Evolutionary conservation across 1,140 invertebrate species (phyloP).

Genomic region (Drosophila orosa): DNA sequence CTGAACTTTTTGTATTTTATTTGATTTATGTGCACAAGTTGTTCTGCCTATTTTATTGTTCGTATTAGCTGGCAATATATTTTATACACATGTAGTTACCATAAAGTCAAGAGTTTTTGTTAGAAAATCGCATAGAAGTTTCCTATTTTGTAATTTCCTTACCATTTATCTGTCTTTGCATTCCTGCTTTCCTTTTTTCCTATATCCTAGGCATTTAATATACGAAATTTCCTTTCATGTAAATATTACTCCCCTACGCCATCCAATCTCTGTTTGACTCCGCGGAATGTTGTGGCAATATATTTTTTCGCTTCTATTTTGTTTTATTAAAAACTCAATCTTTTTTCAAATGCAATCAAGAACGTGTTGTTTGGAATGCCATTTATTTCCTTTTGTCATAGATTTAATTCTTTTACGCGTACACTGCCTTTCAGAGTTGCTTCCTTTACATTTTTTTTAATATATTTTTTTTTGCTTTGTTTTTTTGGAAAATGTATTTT

Average conservation of each 20-base stretch:
- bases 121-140: not conserved
- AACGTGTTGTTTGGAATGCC: constrained; percentile 19
- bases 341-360: constrained; percentile 63
- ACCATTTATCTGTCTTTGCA: not conserved
- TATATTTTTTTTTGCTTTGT: constrained; percentile 28
- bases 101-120: not conserved
- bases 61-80: no score
- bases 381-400: constrained; percentile 40
- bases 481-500: constrained; percentile 20
- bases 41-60: not conserved
- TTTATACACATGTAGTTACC: not conserved
- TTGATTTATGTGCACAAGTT: constrained; percentile 1
- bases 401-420: constrained; percentile 48
- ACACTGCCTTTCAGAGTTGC: constrained; percentile 37
- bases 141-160: not conserved
- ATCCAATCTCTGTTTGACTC: not conserved
- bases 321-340: constrained; percentile 16
- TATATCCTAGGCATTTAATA: not conserved
- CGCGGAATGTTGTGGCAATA: constrained; percentile 24
- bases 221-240: constrained; percentile 1
- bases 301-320: constrained; percentile 19
- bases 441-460: constrained; percentile 32
- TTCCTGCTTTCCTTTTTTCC: not conserved
- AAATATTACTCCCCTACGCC: constrained; percentile 2
- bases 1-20: not conserved